A percentile compares a stretch with the other conserved stretches of the same genome.
phyloP scores from a whole-genome alignment of 2,888 invertebrate species.

The Volucella inflata region DNA sequence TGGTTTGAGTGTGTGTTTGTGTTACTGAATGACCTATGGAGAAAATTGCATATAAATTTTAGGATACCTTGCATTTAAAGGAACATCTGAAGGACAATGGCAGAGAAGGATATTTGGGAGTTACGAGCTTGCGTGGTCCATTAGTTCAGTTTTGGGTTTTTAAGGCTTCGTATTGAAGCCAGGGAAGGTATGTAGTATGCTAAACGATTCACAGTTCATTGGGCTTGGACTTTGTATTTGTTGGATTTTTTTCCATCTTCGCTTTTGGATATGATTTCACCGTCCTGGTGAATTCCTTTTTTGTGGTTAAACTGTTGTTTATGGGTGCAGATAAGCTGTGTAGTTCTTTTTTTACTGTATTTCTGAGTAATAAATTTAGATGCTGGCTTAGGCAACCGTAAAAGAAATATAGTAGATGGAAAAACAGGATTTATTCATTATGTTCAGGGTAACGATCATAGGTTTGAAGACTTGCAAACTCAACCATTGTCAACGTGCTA shows the following conservation, averaged over 20 bases:
- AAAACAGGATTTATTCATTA: too few species aligned
- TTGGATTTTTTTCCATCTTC: slow-evolving; percentile 19
- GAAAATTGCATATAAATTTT: slow-evolving; percentile 72
- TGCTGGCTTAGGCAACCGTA: too few species aligned
- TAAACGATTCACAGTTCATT: slow-evolving; percentile 65
- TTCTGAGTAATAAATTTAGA: too few species aligned
- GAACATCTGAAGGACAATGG: slow-evolving; percentile 51
- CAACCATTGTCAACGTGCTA: too few species aligned
- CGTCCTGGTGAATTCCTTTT: slow-evolving; percentile 42
- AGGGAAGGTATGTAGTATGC: slow-evolving; percentile 49
- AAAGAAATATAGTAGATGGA: too few species aligned
- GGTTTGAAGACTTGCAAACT: too few species aligned
- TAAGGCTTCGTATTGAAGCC: too few species aligned
- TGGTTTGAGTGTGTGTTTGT: slow-evolving; percentile 5
- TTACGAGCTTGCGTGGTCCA: slow-evolving; percentile 8
- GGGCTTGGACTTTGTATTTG: slow-evolving; percentile 21
- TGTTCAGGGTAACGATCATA: too few species aligned
- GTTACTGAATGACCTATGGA: slow-evolving; percentile 66
- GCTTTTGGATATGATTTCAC: neutral
- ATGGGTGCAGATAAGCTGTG: slow-evolving; percentile 47
- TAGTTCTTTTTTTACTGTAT: neutral
- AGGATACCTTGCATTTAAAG: slow-evolving; percentile 16
- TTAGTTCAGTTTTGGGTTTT: neutral
- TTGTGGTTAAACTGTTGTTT: slow-evolving; percentile 41
- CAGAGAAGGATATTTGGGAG: slow-evolving; percentile 22